Evolutionary conservation across 2,797 vertebrate genomes (phyloP), one percentile per base, ranked within the genome.

Genomic region (Sebastes diaconus): DNA sequence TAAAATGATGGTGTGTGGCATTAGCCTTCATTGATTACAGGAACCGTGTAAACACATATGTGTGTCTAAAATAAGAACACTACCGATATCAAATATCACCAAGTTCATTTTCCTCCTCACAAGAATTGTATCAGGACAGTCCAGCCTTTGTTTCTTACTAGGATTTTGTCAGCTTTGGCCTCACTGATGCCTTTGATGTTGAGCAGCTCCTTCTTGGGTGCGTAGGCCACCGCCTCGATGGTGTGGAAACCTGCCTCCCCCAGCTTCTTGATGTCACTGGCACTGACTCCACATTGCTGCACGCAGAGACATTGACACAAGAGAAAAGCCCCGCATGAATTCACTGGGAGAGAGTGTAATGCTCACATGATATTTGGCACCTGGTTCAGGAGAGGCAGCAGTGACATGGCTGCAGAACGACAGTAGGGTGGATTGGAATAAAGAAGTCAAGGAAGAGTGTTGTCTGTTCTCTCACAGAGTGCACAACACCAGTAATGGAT

Each of bases 101-200:
- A 16, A 25, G 39, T 67, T 8, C 39, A 50, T n/a, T 30, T 30
- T 52, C 10, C 4, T 52, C 20, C 8, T n/a, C 39, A 22, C 8
- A 54, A 46, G 16, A 46, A 16, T 18, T 46, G 42, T 46, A 75
- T 36, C 11, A 39, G 36, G 16, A 36, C 52, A 13, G 9, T 27
- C 9, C 11, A n/a, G 22, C 11, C 10, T 4, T 3, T 1, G 46
- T 20, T 68, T 32, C 97, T 96, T 93, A 99, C 98, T 90, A 99
- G 90, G 75, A 99, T 96, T 89, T 99, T 99, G 81, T 99, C 98
- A 0, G 99, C 98, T 94, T 99, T 99, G 80, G 98, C 97, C 90
- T 99, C 98, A 8, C 98, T 99, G 94, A 99, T 99, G 80, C 98
- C 98, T 87, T 99, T 99, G 86, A 99, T 99, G 90, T 96, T 97